phyloP scores from a whole-genome alignment of 2,113 vertebrate genomes.

The Lampris megalopsis region DNA sequence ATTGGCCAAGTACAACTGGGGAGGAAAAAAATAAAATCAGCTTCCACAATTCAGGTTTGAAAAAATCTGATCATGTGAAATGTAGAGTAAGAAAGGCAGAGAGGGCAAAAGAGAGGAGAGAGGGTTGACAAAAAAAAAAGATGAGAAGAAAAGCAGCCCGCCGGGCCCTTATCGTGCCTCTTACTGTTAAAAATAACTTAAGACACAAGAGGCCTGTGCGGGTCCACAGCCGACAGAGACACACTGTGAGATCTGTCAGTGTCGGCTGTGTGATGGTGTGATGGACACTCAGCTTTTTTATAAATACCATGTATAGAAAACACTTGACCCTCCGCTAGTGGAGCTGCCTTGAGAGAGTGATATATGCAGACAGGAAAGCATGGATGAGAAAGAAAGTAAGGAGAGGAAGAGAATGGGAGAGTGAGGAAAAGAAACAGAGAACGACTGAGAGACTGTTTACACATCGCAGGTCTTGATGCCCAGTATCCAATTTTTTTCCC shows the following conservation, averaged over 20 bases:
- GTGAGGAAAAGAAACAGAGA: not conserved
- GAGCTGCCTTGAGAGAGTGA: not conserved
- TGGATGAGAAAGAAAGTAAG: not conserved
- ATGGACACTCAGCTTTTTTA: slow-evolving; percentile 11
- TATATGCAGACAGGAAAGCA: no score
- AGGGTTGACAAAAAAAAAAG: not conserved
- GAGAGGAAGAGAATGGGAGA: not conserved
- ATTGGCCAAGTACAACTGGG: no score
- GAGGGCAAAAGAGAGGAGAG: not conserved
- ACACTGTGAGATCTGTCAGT: slow-evolving; percentile 33
- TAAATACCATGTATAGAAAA: slow-evolving; percentile 26
- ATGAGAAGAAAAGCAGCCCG: not conserved
- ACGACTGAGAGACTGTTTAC: not conserved
- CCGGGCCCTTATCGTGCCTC: not conserved
- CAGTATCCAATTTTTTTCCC: no score
- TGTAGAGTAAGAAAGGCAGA: not conserved
- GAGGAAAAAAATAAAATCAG: no score
- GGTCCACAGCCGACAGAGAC: slow-evolving; percentile 39
- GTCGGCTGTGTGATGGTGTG: slow-evolving; percentile 8
- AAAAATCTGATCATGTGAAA: no score
- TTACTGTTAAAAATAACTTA: slow-evolving; percentile 54
- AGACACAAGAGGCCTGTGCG: slow-evolving; percentile 12
- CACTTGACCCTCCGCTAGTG: not conserved
- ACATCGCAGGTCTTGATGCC: no score
- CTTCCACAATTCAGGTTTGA: no score